Base-by-base conservation (phyloP, 1,140 invertebrate species). In the Augochlora pura region DNA sequence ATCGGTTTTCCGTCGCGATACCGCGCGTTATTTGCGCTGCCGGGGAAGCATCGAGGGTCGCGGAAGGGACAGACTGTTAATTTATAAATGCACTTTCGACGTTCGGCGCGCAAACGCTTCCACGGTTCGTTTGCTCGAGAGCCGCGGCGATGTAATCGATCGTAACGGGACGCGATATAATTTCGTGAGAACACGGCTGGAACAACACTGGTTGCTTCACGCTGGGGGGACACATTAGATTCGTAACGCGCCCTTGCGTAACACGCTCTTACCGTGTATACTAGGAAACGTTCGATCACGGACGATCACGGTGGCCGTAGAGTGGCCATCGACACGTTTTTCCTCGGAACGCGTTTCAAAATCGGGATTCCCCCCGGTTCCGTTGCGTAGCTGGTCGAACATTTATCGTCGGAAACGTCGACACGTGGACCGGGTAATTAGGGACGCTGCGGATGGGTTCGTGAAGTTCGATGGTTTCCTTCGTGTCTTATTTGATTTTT, bases 131-230 rank as follows among this genome's bases (percentile, higher is more conserved):
- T 57, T 57, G n/a, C 67, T n/a, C n/a, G n/a, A 32, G 67, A 38
- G 27, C 14, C 32, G 27, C 10, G 8, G 3, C 21, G 49, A 69
- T 57, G 32, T 27, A 69, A 69, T 69, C 52, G 49, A 38, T 38
- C 27, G 27, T 57, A 69, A 57, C 27, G 14, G 16, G 42, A 3
- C 46, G 42, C n/a, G 46, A 2, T 23, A 9, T 10, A 32, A 49
- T 68, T 52, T 68, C 66, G 66, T 54, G 66, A 68, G 42, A 68
- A 69, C 39, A 32, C 27, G 27, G 3, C 3, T 16, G 52, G n/a
- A n/a, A n/a, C n/a, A 54, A 18, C 46, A 32, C 32, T 52, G 23
- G 18, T 54, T 27, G 16, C n/a, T 32, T 32, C 27, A 12, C 18
- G 21, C 18, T 27, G 39, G 25, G 39, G 25, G 67, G 27, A 27